Evolutionary conservation across 2,888 invertebrate genomes (phyloP).

Genomic region (Melolontha melolontha): DNA sequence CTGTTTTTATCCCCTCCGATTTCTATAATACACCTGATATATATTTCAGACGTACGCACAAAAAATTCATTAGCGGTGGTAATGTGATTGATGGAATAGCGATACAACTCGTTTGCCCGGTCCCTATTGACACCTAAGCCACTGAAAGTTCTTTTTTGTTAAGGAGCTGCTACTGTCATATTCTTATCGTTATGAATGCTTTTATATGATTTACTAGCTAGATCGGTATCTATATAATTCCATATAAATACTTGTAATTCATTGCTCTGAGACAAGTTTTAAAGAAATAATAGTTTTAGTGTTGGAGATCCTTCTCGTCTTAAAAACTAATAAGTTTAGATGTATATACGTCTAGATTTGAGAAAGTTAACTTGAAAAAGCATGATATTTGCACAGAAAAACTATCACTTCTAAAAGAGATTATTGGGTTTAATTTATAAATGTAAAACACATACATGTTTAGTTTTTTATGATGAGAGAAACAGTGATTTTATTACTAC

Average conservation of each 20-base stretch:
- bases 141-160: conserved; percentile 26
- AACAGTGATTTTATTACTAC: too few relatives aligned
- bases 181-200: conserved; percentile 33
- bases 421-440: too few relatives aligned
- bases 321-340: too few relatives aligned
- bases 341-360: too few relatives aligned
- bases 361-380: too few relatives aligned
- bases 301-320: not conserved
- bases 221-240: conserved; percentile 32
- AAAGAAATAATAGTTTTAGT: conserved; percentile 1
- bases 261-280: conserved; percentile 31
- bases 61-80: conserved; percentile 32
- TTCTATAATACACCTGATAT: conserved; percentile 14
- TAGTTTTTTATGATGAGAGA: too few relatives aligned
- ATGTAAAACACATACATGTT: too few relatives aligned
- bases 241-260: conserved; percentile 39
- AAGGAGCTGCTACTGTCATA: conserved; percentile 31
- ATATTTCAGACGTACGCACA: conserved; percentile 19
- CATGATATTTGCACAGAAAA: too few relatives aligned
- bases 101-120: conserved; percentile 12
- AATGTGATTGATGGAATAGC: conserved; percentile 37
- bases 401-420: too few relatives aligned
- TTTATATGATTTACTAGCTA: conserved; percentile 33
- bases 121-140: conserved; percentile 30
- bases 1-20: not conserved